phyloP scores from a whole-genome alignment of 1,140 invertebrate genomes.

The Drosophila kohkoa region DNA sequence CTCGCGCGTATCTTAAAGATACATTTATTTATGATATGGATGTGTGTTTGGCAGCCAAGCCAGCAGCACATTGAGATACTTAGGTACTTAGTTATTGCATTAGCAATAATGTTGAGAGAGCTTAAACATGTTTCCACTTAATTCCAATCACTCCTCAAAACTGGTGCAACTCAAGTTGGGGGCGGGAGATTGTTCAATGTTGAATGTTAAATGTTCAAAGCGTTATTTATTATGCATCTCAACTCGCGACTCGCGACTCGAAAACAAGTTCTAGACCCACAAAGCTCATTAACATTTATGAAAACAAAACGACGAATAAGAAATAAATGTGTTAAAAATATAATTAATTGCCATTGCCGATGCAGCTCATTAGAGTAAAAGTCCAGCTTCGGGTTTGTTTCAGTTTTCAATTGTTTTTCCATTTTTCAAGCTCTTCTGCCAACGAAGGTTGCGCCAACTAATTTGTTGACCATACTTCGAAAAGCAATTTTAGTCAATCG shows the following conservation, averaged over 20 bases:
- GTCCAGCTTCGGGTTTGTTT: background rate
- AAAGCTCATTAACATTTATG: slow-evolving; percentile 40
- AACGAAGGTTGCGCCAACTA: slow-evolving; percentile 50
- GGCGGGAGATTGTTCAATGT: slow-evolving; percentile 26
- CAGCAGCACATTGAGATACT: background rate
- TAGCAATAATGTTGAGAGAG: background rate
- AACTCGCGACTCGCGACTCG: background rate
- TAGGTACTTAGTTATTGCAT: slow-evolving; percentile 47
- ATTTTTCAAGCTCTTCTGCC: slow-evolving; percentile 61
- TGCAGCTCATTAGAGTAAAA: slow-evolving; percentile 44
- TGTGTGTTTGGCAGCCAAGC: background rate
- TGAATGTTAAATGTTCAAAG: slow-evolving; percentile 8
- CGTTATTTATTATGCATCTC: slow-evolving; percentile 40
- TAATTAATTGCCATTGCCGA: slow-evolving; percentile 67
- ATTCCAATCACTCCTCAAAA: slow-evolving; percentile 20
- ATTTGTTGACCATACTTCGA: slow-evolving; percentile 38
- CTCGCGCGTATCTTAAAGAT: slow-evolving; percentile 41
- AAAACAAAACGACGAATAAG: slow-evolving; percentile 4
- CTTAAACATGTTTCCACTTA: slow-evolving; percentile 32
- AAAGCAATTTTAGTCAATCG: slow-evolving; percentile 36
- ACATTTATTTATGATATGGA: slow-evolving; percentile 44
- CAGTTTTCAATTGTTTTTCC: slow-evolving; percentile 18
- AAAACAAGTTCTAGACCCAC: slow-evolving; percentile 43
- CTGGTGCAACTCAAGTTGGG: slow-evolving; percentile 37
- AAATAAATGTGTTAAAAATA: slow-evolving; percentile 47